phyloP scores from a whole-genome alignment of 2,113 vertebrate species.

The Oryctolagus cuniculus region mOryCun1.1 NC_091448.1:65275501-65276000 shows the following conservation, averaged over 20 bases:
- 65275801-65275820: background rate
- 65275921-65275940: background rate
- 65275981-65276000: background rate
- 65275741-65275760: background rate
- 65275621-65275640: background rate
- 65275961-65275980: background rate
- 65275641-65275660: background rate
- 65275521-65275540: background rate
- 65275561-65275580: background rate
- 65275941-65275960: background rate
- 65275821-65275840: background rate
- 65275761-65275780: background rate
- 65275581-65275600: background rate
- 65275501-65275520: background rate
- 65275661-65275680: background rate
- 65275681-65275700: background rate
- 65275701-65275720: background rate
- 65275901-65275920: background rate
- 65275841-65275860: background rate
- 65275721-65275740: background rate
- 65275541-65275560: background rate
- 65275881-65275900: background rate
- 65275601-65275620: background rate
- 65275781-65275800: slow-evolving; percentile 1
- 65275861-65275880: background rate